phyloP scores from a whole-genome alignment of 2,797 vertebrate genomes.

The Synanceia verrucosa region DNA sequence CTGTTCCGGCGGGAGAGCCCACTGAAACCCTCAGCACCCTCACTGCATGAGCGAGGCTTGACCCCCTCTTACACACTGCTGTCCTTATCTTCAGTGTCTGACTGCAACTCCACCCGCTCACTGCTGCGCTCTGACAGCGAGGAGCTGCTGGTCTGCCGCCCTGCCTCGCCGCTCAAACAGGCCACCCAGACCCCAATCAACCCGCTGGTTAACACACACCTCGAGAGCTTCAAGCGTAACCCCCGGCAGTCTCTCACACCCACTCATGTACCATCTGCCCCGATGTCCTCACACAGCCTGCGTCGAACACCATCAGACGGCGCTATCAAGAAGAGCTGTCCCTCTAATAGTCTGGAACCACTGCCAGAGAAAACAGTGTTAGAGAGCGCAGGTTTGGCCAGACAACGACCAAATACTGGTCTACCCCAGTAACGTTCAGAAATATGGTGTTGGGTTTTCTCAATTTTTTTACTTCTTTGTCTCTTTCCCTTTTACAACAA shows the following conservation, averaged over 20 bases:
- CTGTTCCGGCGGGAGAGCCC: conserved; percentile 90
- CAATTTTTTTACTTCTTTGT: background rate
- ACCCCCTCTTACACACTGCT: conserved; percentile 89
- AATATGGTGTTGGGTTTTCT: background rate
- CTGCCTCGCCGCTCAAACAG: conserved; percentile 71
- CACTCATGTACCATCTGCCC: conserved; percentile 89
- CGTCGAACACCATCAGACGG: conserved; percentile 95
- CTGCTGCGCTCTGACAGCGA: conserved; percentile 93
- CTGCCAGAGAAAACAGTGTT: conserved; percentile 58
- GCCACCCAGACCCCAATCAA: conserved; percentile 80
- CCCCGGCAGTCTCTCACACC: conserved; percentile 96
- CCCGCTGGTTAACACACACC: conserved; percentile 92
- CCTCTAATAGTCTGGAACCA: conserved; percentile 58
- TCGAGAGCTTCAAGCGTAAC: conserved; percentile 95
- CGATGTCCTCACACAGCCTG: conserved; percentile 81
- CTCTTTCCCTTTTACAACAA: background rate
- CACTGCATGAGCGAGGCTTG: conserved; percentile 67
- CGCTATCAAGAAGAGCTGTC: conserved; percentile 87
- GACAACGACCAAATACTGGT: background rate
- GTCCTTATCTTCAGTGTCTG: conserved; percentile 93
- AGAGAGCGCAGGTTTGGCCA: conserved; percentile 68
- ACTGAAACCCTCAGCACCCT: conserved; percentile 63
- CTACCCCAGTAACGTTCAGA: background rate
- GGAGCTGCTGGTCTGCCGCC: conserved; percentile 88
- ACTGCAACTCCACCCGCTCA: conserved; percentile 96